Evolutionary conservation across 2,113 vertebrate species (phyloP).

Genomic region (Pteropus alecto): DNA sequence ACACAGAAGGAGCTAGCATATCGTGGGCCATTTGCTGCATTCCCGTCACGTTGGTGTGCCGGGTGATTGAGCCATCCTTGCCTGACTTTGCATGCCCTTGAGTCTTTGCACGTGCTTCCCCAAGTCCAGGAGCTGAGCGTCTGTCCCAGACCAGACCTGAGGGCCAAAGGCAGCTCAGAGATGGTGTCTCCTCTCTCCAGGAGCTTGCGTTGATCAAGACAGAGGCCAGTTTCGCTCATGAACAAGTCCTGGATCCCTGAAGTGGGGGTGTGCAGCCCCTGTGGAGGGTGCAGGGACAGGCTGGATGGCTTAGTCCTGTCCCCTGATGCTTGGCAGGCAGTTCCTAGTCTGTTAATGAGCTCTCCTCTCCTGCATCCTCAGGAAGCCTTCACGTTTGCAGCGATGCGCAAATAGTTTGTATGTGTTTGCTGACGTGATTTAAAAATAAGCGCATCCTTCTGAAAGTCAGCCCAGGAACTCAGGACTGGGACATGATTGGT

Average conservation of each 20-base stretch:
- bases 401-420: rapidly evolving
- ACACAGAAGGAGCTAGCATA: rapidly evolving
- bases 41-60: rapidly evolving
- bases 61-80: background rate
- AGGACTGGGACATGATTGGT: rapidly evolving
- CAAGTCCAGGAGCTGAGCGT: background rate
- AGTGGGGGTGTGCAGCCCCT: rapidly evolving
- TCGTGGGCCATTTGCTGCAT: rapidly evolving
- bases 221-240: background rate
- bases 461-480: background rate
- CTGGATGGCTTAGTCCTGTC: constrained; percentile 60
- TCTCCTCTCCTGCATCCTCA: constrained; percentile 53
- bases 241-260: background rate
- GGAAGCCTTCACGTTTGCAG: background rate
- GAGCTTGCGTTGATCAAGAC: background rate
- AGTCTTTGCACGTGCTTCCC: background rate
- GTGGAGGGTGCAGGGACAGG: background rate
- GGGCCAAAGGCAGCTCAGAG: background rate
- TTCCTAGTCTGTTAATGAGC: constrained; percentile 56
- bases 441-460: background rate
- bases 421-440: rapidly evolving
- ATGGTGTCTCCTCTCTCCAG: background rate
- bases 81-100: background rate
- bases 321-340: constrained; percentile 37
- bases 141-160: background rate